Base-by-base conservation (phyloP, 2,797 vertebrate species). In the Cynopterus sphinx region DNA sequence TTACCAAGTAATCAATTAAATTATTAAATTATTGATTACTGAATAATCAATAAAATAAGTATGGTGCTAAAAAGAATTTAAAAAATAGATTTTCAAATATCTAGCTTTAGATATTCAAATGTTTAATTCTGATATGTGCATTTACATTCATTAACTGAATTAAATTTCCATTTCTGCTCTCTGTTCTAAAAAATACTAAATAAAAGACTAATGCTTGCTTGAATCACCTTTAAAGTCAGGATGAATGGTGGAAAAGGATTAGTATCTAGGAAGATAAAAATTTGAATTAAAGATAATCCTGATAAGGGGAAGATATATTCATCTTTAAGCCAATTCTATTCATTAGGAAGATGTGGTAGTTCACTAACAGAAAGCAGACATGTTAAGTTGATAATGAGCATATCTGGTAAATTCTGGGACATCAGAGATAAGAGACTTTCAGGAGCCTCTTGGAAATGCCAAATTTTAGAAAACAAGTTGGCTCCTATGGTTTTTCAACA, bases 101-200 rank as follows among this genome's bases (percentile, higher is more conserved):
- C 24, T 59, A 59, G 81, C 5, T 26, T 67, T 9, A 79, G 26
- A 68, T 43, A n/a, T 46, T 26, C 49, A 93, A 39, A 78, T 74
- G n/a, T 24, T 82, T 39, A 39, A 31, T 82, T 84, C 36, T 81
- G 9, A 41, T n/a, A 8, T 49, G 36, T 49, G 11, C 11, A 55
- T 49, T 78, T 95, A 53, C 3, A 41, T 43, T 75, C 43, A 61
- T 68, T 53, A 77, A 68, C 28, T 63, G 22, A 77, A 51, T 31
- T 22, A 94, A 9, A 85, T 87, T 87, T 95, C 63, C 93, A 41
- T 84, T 92, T 85, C 67, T 87, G 31, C 39, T 87, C 6, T 89
- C 19, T 90, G 9, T 87, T 95, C 36, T 57, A 71, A 43, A 92
- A 88, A 90, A 81, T 53, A 73, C 15, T 43, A 43, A 95, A 75